Conservation (phyloP, 2,888 invertebrate species). For the Polymixis lichenea region DNA sequence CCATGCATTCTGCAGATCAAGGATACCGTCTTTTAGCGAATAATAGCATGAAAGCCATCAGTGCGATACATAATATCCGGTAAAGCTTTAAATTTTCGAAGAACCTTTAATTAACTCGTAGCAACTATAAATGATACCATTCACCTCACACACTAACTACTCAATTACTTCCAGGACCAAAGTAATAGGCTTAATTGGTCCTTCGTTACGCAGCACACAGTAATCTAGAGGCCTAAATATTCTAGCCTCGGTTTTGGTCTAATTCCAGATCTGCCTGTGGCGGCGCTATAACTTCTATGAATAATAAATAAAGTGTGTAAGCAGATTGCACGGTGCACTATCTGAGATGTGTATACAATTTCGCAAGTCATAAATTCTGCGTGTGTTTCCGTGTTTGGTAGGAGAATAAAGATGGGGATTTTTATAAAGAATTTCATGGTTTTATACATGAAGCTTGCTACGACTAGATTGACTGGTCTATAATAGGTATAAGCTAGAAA, state of each 20-base stretch:
- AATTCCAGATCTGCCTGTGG: constrained; percentile 52
- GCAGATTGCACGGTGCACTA: constrained; percentile 42
- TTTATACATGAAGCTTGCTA: background rate
- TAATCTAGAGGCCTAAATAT: constrained; percentile 37
- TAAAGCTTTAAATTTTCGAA: background rate
- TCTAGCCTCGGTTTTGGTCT: constrained; percentile 48
- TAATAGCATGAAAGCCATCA: too few relatives aligned
- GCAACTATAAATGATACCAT: background rate
- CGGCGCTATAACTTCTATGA: constrained; percentile 50
- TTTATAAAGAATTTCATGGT: background rate
- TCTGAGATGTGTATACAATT: constrained; percentile 11
- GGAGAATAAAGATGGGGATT: background rate
- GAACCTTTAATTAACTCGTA: background rate
- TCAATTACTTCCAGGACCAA: constrained; percentile 28
- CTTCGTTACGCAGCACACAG: constrained; percentile 18
- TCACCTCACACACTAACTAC: constrained; percentile 17
- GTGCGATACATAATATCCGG: too few relatives aligned
- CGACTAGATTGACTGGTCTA: too few relatives aligned
- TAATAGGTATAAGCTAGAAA: background rate
- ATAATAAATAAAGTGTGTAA: constrained; percentile 48
- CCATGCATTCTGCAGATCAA: too few relatives aligned
- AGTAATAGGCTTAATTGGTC: constrained; percentile 42
- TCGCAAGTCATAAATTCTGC: constrained; percentile 28
- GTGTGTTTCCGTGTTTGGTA: background rate
- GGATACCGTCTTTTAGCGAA: too few relatives aligned